Evolutionary conservation across 2,113 vertebrate species (phyloP), one percentile per base, ranked within the genome.

Genomic region (Salvator merianae): DNA sequence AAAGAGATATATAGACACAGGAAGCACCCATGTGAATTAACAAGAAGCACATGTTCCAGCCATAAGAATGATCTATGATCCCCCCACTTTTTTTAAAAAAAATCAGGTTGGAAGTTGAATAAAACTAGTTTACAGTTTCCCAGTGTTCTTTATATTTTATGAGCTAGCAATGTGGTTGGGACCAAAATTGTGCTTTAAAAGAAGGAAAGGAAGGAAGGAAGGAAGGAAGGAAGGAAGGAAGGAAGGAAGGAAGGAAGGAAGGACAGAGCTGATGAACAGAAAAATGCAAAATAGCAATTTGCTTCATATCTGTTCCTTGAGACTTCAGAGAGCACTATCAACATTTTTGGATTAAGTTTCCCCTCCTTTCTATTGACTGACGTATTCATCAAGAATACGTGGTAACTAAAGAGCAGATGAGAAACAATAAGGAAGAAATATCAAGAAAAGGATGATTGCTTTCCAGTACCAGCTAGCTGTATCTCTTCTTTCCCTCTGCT

Each of bases 81-180:
- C 50, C 22, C 55, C 14, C 14, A 59, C 59, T 81, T 82, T 88
- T 2, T 50, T 59, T 26, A 47, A 47, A 47, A 47, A 47, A 47
- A 77, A 87, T 79, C 66, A 86, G 86, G 82, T 71, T 91, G 12
- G 0, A 75, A 93, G 84, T 50, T 1, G 63, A 87, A 83, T 88
- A 72, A 92, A 93, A 24, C 30, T 77, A 92, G 92, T 90, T 62
- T 89, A 87, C 43, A 82, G 92, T 92, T 89, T 72, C 87, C 88
- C 38, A 38, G 76, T 82, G 79, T 18, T 90, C 83, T 91, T 88
- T 87, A 55, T 89, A 81, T 92, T 94, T 95, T 93, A 91, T 89
- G 94, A 95, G 88, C 85, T 94, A 91, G 84, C 90, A 94, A 87
- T 90, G 83, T 79, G 88, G 13, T 84, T 86, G 87, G 85, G 94